phyloP scores from a whole-genome alignment of 2,113 vertebrate genomes.

The Daboia siamensis region DNA sequence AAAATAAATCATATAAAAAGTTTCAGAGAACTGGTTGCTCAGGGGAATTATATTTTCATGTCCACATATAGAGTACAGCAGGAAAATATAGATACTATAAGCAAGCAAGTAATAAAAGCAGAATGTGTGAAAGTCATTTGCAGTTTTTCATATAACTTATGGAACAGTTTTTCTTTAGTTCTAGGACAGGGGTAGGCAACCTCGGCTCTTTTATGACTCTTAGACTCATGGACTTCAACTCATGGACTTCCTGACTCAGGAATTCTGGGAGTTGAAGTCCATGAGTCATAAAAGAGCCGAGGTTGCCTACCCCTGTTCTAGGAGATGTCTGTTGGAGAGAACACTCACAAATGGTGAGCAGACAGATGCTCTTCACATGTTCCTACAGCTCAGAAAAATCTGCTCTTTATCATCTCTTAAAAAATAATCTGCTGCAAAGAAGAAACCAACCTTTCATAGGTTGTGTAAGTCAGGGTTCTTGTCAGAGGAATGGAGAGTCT shows the following conservation, averaged over 20 bases:
- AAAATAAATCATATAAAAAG: not conserved
- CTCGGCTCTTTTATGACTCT: too few relatives aligned
- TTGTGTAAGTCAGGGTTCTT: not conserved
- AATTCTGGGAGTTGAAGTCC: too few relatives aligned
- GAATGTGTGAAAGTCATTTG: not conserved
- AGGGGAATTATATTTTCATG: not conserved
- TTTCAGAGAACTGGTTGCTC: not conserved
- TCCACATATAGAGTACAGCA: not conserved
- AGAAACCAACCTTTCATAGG: not conserved
- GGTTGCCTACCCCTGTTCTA: not conserved
- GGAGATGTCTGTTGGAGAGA: not conserved
- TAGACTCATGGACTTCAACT: too few relatives aligned
- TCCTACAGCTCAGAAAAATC: not conserved
- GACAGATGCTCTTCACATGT: not conserved
- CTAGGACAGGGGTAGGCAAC: not conserved
- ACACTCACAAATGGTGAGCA: not conserved
- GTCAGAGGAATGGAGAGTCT: not conserved
- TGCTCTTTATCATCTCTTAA: not conserved
- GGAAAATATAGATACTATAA: not conserved
- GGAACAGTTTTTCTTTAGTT: not conserved
- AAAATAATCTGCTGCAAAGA: not conserved
- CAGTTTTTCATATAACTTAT: not conserved
- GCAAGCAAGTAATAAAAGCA: not conserved
- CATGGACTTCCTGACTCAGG: too few relatives aligned
- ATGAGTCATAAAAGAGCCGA: too few relatives aligned